Conservation (phyloP, 2,113 vertebrate species). For the Lutjanus erythropterus region DNA sequence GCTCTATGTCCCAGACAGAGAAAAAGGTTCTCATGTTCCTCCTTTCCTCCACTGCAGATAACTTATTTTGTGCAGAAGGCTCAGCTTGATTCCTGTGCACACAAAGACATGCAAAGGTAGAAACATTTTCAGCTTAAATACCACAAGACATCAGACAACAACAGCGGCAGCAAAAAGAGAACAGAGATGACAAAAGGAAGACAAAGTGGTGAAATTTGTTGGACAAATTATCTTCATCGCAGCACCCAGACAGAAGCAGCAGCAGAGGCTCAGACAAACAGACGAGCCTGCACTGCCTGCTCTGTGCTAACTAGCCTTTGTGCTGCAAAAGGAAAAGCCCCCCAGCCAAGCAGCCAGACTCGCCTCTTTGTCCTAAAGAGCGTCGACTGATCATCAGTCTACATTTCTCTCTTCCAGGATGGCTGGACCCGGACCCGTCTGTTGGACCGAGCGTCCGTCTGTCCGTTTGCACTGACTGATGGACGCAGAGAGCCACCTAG, state of each 20-base stretch:
- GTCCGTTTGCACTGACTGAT: slow-evolving; percentile 47
- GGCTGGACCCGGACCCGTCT: slow-evolving; percentile 36
- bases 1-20: slow-evolving; percentile 25
- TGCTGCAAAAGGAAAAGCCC: slow-evolving; percentile 77
- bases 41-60: slow-evolving; percentile 62
- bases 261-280: slow-evolving; percentile 63
- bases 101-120: slow-evolving; percentile 61
- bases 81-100: slow-evolving; percentile 44
- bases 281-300: slow-evolving; percentile 63
- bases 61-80: slow-evolving; percentile 55
- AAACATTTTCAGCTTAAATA: slow-evolving; percentile 38
- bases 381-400: slow-evolving; percentile 75
- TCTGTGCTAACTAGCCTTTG: slow-evolving; percentile 83
- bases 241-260: slow-evolving; percentile 57
- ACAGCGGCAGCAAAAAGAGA: slow-evolving; percentile 4
- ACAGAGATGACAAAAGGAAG: slow-evolving; percentile 46
- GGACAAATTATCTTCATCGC: slow-evolving; percentile 52
- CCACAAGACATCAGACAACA: slow-evolving; percentile 17
- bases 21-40: slow-evolving; percentile 29
- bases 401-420: slow-evolving; percentile 65
- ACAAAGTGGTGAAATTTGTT: slow-evolving; percentile 44
- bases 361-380: slow-evolving; percentile 83
- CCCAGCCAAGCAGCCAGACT: slow-evolving; percentile 64
- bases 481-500: slow-evolving; percentile 42
- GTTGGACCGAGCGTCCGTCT: slow-evolving; percentile 33